Evolutionary conservation across 2,888 invertebrate species (phyloP).

Genomic region (Callyntrura sp.): DNA sequence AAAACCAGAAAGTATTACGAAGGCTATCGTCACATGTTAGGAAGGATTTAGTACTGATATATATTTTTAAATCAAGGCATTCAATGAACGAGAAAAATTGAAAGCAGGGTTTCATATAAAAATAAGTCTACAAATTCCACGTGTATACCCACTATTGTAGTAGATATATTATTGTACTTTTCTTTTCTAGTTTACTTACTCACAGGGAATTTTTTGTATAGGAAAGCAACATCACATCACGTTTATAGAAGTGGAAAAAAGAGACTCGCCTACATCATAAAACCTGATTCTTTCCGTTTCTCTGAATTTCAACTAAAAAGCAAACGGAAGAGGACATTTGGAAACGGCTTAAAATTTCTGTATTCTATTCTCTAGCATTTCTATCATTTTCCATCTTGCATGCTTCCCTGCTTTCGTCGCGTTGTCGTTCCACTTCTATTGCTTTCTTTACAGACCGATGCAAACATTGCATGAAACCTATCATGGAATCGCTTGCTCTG

Average conservation of each 20-base stretch:
- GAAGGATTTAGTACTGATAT: constrained; percentile 63
- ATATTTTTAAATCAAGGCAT: constrained; percentile 52
- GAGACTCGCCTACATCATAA: constrained; percentile 50
- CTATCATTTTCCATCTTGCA: constrained; percentile 54
- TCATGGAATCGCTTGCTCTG: not conserved
- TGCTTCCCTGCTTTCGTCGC: constrained; percentile 42
- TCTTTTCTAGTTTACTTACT: constrained; percentile 1
- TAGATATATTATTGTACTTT: not conserved
- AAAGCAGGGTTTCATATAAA: constrained; percentile 23
- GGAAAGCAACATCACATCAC: not conserved
- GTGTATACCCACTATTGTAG: not conserved
- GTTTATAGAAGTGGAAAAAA: not conserved
- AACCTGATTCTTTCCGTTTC: constrained; percentile 64
- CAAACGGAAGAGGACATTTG: constrained; percentile 65
- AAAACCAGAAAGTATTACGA: constrained; percentile 53
- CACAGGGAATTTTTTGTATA: constrained; percentile 24
- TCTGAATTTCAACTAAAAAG: constrained; percentile 73
- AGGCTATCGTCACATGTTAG: constrained; percentile 57
- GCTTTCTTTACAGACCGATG: constrained; percentile 32
- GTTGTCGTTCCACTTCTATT: constrained; percentile 23
- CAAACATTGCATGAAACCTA: constrained; percentile 25
- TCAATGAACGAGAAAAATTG: constrained; percentile 39
- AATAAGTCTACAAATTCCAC: not conserved
- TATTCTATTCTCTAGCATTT: constrained; percentile 58
- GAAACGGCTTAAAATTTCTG: constrained; percentile 74